Conservation (phyloP, 2,888 invertebrate species). For the Chloroclystis v-ata region DNA sequence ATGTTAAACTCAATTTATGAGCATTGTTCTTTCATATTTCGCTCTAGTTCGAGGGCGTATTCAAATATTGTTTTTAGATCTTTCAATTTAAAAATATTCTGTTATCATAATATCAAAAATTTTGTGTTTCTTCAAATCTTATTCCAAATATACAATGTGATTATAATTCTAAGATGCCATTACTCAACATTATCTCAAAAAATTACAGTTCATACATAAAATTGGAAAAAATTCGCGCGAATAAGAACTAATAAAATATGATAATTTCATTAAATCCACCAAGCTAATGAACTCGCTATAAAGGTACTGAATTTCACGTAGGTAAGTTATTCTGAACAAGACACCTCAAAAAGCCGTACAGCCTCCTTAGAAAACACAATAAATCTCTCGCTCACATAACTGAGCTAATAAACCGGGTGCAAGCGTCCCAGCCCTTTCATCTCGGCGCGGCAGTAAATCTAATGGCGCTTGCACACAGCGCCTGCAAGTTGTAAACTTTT, state of each 20-base stretch:
- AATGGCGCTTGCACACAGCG: conserved; percentile 27
- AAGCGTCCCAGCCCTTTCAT: conserved; percentile 58
- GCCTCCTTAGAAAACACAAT: conserved; percentile 41
- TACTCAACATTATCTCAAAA: no score
- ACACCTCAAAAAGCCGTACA: conserved; percentile 29
- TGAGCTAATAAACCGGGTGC: conserved; percentile 56
- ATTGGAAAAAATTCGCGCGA: no score
- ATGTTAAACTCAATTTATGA: conserved; percentile 23
- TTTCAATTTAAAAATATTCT: conserved; percentile 2
- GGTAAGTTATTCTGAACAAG: conserved; percentile 16
- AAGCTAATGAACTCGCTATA: no score
- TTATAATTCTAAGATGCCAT: no score
- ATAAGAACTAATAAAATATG: no score
- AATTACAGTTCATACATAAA: no score
- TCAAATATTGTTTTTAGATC: background rate
- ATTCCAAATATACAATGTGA: no score
- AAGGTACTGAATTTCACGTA: no score
- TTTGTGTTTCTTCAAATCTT: no score
- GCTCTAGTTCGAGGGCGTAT: background rate
- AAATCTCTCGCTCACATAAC: conserved; percentile 50
- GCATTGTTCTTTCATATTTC: conserved; percentile 14
- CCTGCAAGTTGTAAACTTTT: conserved; percentile 3
- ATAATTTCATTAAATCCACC: no score
- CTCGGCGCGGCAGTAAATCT: conserved; percentile 56
- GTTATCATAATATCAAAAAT: no score